phyloP scores from a whole-genome alignment of 2,113 vertebrate genomes.

The Oenanthe oenanthe region DNA sequence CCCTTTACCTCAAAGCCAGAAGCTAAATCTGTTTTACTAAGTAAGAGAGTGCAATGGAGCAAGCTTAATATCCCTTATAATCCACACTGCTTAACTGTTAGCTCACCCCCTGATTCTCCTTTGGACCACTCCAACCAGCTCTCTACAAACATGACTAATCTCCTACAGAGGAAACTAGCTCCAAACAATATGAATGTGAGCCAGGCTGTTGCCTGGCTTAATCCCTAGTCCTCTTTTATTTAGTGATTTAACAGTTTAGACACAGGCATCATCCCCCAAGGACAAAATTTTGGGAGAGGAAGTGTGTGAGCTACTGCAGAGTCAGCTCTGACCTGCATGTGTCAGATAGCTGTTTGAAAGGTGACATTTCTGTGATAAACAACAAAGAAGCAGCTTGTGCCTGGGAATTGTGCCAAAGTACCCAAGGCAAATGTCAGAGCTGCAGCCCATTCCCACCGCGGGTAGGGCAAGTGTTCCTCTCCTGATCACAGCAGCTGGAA shows the following conservation, averaged over 20 bases:
- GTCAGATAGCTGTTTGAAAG: conserved; percentile 1
- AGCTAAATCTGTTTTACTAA: background rate
- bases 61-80: conserved; percentile 20
- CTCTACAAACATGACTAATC: conserved; percentile 37
- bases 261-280: background rate
- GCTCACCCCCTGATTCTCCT: background rate
- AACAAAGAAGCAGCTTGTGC: conserved; percentile 62
- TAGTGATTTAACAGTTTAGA: conserved; percentile 26
- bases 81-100: background rate
- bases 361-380: conserved; percentile 62
- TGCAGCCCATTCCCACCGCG: background rate
- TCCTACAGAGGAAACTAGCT: background rate
- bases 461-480: background rate
- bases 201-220: background rate
- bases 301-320: background rate
- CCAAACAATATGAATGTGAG: background rate
- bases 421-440: conserved; percentile 46
- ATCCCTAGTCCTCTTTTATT: conserved; percentile 16
- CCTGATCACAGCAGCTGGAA: conserved; percentile 40
- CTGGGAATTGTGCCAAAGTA: conserved; percentile 48
- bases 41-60: background rate
- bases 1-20: background rate
- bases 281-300: conserved; percentile 16
- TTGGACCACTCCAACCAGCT: conserved; percentile 5
- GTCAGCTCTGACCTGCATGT: conserved; percentile 30